Evolutionary conservation across 37 sponge, comb jelly and placozoan species (phyloP).

Genomic region (Chondrilla cf. caribensis): DNA sequence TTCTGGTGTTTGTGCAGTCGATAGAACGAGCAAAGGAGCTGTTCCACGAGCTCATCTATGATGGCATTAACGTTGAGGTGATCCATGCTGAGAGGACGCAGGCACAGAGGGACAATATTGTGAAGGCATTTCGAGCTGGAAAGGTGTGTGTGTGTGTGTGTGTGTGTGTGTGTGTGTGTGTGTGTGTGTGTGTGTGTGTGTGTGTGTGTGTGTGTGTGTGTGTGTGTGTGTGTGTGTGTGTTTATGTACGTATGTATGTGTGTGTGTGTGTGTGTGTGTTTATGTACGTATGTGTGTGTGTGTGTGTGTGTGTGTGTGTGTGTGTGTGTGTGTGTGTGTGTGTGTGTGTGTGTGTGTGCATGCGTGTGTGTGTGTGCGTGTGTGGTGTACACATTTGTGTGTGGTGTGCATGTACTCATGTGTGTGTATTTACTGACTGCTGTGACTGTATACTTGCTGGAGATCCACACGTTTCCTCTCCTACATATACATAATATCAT

Average conservation of each 20-base stretch:
- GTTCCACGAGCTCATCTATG: slow-evolving; percentile 92
- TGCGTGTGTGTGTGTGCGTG: too few relatives aligned
- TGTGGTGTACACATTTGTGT: neutral
- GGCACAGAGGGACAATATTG: slow-evolving; percentile 89
- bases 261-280: too few relatives aligned
- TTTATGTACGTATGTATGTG: too few relatives aligned
- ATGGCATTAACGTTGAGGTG: slow-evolving; percentile 89
- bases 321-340: too few relatives aligned
- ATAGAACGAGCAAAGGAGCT: slow-evolving; percentile 94
- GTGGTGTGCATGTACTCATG: neutral
- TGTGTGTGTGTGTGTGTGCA: too few relatives aligned
- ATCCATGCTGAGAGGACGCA: slow-evolving; percentile 95
- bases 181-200: neutral
- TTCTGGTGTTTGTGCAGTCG: slow-evolving; percentile 93
- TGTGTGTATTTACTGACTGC: neutral
- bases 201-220: neutral
- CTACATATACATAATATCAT: neutral
- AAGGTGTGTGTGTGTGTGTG: slow-evolving; percentile 48
- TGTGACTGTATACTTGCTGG: neutral
- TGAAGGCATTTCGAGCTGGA: slow-evolving; percentile 80
- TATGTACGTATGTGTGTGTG: too few relatives aligned
- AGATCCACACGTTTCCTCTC: neutral
- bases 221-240: neutral
- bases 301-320: too few relatives aligned
- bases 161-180: slow-evolving; percentile 2